Conservation (phyloP, 1,140 invertebrate species). For the Drosophila teissieri region DNA sequence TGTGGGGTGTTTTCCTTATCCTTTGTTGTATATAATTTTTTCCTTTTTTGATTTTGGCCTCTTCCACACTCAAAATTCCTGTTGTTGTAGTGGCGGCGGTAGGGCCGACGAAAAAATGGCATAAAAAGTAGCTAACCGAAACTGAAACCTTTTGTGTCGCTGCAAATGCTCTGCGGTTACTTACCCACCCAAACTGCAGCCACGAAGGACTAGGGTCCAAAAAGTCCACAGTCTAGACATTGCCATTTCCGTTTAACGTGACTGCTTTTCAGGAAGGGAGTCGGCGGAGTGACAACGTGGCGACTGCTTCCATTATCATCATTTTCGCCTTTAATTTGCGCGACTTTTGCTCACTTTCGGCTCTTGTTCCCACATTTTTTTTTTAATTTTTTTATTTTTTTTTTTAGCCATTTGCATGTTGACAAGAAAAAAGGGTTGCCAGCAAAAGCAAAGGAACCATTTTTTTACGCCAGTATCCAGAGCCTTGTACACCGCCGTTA, state of each 20-base stretch:
- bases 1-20: background rate
- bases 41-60: slow-evolving; percentile 6
- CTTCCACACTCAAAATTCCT: slow-evolving; percentile 16
- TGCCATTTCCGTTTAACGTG: slow-evolving; percentile 81
- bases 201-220: slow-evolving; percentile 23
- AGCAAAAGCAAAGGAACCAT: background rate
- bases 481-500: slow-evolving; percentile 18
- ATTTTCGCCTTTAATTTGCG: slow-evolving; percentile 55
- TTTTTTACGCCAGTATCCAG: slow-evolving; percentile 6
- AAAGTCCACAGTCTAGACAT: slow-evolving; percentile 77
- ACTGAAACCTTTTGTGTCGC: slow-evolving; percentile 67
- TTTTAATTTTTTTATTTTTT: slow-evolving; percentile 3
- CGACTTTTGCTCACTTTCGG: slow-evolving; percentile 62
- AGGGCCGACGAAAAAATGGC: background rate
- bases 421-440: slow-evolving; percentile 28
- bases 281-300: slow-evolving; percentile 23
- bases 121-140: slow-evolving; percentile 38
- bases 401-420: slow-evolving; percentile 59
- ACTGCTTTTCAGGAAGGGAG: slow-evolving; percentile 48
- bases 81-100: slow-evolving; percentile 28
- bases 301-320: slow-evolving; percentile 54
- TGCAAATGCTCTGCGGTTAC: slow-evolving; percentile 69
- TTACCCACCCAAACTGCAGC: slow-evolving; percentile 11
- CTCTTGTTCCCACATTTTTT: slow-evolving; percentile 32
- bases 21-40: slow-evolving; percentile 12